Percentiles rank a stretch among this genome's conserved stretches.
These are phyloP conservation scores for Chaetura pelagica DNA, from an alignment of 2,113 vertebrate genomes.

Conservation along the genomic window DNA sequence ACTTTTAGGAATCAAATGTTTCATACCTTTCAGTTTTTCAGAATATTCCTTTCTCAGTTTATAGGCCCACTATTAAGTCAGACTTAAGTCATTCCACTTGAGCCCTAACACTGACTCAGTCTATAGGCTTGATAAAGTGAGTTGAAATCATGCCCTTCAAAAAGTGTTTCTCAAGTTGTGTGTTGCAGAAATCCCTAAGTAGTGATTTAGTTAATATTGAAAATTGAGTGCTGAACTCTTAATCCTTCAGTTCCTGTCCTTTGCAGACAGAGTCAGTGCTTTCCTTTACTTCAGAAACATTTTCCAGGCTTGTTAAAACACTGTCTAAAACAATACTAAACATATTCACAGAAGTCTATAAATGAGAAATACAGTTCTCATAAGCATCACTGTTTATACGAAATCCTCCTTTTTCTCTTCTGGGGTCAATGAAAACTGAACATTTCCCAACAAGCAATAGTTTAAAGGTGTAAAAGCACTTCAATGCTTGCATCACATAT, in stretches of 20 bases:
- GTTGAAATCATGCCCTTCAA: neutral
- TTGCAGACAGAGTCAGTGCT: neutral
- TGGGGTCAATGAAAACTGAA: slow-evolving; percentile 14
- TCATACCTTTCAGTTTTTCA: neutral
- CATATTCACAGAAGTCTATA: neutral
- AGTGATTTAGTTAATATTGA: neutral
- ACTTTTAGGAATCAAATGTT: neutral
- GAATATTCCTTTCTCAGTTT: neutral
- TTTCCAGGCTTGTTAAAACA: neutral
- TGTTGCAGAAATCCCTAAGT: neutral
- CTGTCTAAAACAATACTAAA: neutral
- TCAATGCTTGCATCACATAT: neutral
- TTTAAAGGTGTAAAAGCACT: slow-evolving; percentile 34
- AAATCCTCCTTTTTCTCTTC: neutral
- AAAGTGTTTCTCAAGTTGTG: neutral
- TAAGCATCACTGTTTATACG: neutral
- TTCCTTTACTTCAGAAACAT: neutral
- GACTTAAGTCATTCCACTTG: neutral
- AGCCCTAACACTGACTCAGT: neutral
- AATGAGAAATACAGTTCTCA: slow-evolving; percentile 12
- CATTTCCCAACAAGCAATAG: neutral
- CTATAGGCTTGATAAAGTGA: neutral
- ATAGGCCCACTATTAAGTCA: neutral
- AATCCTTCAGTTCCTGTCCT: neutral
- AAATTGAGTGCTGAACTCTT: neutral